Evolutionary conservation across 2,888 invertebrate genomes (phyloP).

Genomic region (Orchestes rusci): DNA sequence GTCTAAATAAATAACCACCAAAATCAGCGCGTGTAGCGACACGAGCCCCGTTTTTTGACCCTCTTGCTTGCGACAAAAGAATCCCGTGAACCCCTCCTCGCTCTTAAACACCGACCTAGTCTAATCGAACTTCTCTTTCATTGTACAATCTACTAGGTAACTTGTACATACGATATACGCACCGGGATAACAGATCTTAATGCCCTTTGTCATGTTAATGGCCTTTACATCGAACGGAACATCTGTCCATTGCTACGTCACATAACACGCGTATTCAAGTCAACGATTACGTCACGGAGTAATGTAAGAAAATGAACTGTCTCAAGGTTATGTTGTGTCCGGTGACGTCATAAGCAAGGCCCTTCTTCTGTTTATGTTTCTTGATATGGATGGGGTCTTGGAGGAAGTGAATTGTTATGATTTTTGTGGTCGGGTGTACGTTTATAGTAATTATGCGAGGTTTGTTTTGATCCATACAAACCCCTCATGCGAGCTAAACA

Average conservation of each 20-base stretch:
- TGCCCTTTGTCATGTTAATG: slow-evolving; percentile 44
- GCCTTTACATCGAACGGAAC: slow-evolving; percentile 26
- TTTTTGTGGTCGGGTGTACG: too few relatives aligned
- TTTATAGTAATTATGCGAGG: too few relatives aligned
- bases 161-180: slow-evolving; percentile 25
- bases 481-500: background rate
- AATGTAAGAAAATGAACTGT: slow-evolving; percentile 40
- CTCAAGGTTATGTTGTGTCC: slow-evolving; percentile 43
- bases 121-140: background rate
- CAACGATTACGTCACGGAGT: slow-evolving; percentile 32
- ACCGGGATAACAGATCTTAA: slow-evolving; percentile 43
- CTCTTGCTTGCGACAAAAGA: background rate
- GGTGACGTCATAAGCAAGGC: slow-evolving; percentile 39
- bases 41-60: background rate
- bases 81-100: background rate
- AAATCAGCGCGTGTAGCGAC: background rate
- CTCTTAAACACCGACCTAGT: too few relatives aligned
- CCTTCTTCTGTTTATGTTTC: slow-evolving; percentile 1
- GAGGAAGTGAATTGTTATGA: background rate
- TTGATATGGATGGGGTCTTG: background rate
- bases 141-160: background rate
- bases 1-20: too few relatives aligned
- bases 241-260: slow-evolving; percentile 38
- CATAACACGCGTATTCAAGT: slow-evolving; percentile 35
- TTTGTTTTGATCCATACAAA: background rate